phyloP scores from a whole-genome alignment of 2,888 invertebrate genomes.

The Mythimna vitellina region DNA sequence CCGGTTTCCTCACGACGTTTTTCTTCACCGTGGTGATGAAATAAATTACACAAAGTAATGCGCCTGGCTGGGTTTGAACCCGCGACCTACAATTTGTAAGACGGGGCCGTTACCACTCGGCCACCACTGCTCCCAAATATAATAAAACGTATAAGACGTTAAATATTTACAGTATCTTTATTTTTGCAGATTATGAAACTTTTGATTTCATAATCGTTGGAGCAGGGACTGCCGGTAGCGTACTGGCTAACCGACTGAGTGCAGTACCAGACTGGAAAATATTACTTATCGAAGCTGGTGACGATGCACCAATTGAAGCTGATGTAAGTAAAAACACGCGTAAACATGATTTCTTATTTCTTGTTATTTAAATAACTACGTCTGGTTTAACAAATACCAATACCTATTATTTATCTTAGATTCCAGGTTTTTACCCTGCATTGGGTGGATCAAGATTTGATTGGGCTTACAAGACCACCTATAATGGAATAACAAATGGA shows the following conservation, averaged over 20 bases:
- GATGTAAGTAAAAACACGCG: conserved; percentile 15
- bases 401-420: neutral
- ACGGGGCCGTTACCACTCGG: too few relatives aligned
- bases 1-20: too few relatives aligned
- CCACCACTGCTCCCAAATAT: too few relatives aligned
- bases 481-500: conserved; percentile 92
- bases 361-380: neutral
- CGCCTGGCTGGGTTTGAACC: too few relatives aligned
- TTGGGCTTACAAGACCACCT: conserved; percentile 96
- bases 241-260: conserved; percentile 70
- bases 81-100: too few relatives aligned
- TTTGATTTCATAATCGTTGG: conserved; percentile 73
- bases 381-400: neutral
- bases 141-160: too few relatives aligned
- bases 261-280: conserved; percentile 72
- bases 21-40: too few relatives aligned
- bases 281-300: conserved; percentile 89
- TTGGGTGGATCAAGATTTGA: conserved; percentile 89
- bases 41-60: too few relatives aligned
- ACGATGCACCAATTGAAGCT: conserved; percentile 44
- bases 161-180: neutral
- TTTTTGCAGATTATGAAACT: conserved; percentile 54
- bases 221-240: conserved; percentile 72
- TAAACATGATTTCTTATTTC: neutral
- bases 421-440: conserved; percentile 1